These are phyloP conservation scores for Caranx ignobilis DNA, from an alignment of 2,113 vertebrate species.

Conservation along the genomic window DNA sequence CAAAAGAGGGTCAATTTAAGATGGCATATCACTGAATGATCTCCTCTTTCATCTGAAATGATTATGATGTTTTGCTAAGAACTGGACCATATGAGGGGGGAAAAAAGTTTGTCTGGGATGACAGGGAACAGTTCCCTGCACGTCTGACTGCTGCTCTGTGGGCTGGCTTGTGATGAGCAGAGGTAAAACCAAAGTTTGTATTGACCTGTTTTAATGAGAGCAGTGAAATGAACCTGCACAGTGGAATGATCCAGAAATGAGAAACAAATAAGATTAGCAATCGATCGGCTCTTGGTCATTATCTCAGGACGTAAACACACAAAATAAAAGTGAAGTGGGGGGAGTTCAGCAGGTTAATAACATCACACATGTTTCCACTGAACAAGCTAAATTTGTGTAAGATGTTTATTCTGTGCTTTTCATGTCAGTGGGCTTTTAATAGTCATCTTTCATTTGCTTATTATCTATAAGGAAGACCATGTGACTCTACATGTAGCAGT, in stretches of 20 bases:
- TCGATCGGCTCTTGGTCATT: too few species aligned
- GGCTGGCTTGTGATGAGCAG: constrained; percentile 45
- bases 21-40: background rate
- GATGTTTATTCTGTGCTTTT: background rate
- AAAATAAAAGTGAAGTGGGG: background rate
- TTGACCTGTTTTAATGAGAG: constrained; percentile 16
- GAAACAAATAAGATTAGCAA: too few species aligned
- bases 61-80: constrained; percentile 24
- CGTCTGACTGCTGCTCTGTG: constrained; percentile 39
- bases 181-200: constrained; percentile 32
- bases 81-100: constrained; percentile 4
- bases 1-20: too few species aligned
- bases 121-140: constrained; percentile 41
- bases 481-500: background rate
- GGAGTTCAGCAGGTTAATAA: background rate
- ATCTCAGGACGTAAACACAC: background rate
- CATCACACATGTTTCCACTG: background rate
- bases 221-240: background rate
- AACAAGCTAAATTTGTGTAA: background rate
- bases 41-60: background rate
- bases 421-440: background rate
- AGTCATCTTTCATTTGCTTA: background rate
- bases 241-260: too few species aligned
- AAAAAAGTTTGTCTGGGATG: constrained; percentile 39
- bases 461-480: background rate